phyloP scores from a whole-genome alignment of 2,797 vertebrate genomes.

The Poeciliopsis infans region DNA sequence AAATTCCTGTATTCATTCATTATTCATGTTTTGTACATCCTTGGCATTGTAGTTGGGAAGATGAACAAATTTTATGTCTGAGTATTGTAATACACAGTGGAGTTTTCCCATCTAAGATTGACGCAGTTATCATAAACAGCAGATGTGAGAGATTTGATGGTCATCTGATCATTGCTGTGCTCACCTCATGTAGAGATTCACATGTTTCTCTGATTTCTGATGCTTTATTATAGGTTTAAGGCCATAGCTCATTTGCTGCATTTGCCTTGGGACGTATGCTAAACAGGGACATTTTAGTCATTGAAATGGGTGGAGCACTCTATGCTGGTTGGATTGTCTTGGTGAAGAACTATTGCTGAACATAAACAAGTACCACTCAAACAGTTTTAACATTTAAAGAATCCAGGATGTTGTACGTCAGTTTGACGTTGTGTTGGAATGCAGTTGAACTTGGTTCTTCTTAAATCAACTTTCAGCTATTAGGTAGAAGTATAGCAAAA shows the following conservation, averaged over 20 bases:
- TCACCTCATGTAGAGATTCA: neutral
- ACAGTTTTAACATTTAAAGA: neutral
- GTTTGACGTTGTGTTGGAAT: neutral
- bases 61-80: neutral
- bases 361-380: neutral
- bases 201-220: neutral
- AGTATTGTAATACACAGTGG: neutral
- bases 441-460: neutral
- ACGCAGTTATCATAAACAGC: neutral
- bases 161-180: neutral
- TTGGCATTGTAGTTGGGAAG: neutral
- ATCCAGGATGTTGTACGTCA: neutral
- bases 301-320: neutral
- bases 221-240: neutral
- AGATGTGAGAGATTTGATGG: neutral
- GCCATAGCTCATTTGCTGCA: neutral
- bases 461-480: neutral
- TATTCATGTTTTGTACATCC: neutral
- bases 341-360: neutral
- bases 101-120: neutral
- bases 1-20: neutral
- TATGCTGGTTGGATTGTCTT: neutral
- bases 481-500: neutral
- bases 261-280: neutral
- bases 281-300: neutral